Conservation (phyloP, 1,140 invertebrate genomes). For the Lasaia peninsularis region DNA sequence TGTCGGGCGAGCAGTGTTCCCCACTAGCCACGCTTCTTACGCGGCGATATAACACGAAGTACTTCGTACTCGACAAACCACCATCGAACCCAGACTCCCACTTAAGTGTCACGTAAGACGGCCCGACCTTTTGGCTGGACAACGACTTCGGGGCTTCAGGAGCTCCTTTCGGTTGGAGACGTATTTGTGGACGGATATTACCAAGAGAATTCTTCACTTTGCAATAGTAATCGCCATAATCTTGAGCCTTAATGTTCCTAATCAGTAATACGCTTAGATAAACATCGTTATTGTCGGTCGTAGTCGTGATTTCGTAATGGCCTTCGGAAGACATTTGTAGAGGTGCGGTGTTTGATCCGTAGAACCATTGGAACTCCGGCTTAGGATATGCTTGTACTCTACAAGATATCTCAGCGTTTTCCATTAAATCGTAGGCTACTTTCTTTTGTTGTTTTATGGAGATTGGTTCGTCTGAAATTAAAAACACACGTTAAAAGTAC, state of each 20-base stretch:
- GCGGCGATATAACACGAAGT: constrained; percentile 87
- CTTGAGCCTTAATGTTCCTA: constrained; percentile 84
- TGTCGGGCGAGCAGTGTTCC: constrained; percentile 77
- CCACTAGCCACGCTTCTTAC: constrained; percentile 72
- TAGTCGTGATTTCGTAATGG: constrained; percentile 90
- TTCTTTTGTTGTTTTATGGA: constrained; percentile 90
- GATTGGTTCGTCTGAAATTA: constrained; percentile 87
- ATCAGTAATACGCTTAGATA: constrained; percentile 90
- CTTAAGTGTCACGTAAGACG: constrained; percentile 85
- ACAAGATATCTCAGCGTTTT: constrained; percentile 91
- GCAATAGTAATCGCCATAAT: constrained; percentile 95
- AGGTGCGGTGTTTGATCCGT: constrained; percentile 83
- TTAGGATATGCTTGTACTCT: constrained; percentile 94
- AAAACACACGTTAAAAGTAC: constrained; percentile 7
- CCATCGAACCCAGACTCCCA: constrained; percentile 95
- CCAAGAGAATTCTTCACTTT: constrained; percentile 88
- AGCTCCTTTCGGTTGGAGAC: constrained; percentile 88
- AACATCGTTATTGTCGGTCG: constrained; percentile 88
- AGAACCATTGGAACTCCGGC: constrained; percentile 95
- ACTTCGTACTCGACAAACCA: constrained; percentile 89
- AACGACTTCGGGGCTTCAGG: constrained; percentile 89
- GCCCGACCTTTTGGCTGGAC: constrained; percentile 83
- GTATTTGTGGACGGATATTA: constrained; percentile 85
- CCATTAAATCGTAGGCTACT: constrained; percentile 90
- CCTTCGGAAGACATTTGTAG: constrained; percentile 88